phyloP scores from a whole-genome alignment of 2,113 vertebrate species.

The Takifugu bimaculatus region DNA sequence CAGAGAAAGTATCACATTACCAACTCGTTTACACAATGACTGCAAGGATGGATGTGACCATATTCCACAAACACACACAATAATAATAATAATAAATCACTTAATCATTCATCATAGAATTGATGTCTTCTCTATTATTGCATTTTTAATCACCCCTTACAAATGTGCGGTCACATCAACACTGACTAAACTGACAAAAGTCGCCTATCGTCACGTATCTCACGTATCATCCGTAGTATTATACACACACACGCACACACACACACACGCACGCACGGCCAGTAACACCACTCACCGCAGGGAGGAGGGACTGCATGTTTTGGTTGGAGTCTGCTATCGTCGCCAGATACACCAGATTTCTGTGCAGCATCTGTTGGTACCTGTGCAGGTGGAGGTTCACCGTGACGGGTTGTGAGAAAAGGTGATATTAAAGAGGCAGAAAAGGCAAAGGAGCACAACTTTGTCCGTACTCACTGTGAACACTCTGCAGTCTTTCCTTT shows the following conservation, averaged over 20 bases:
- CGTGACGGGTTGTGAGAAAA: background rate
- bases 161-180: too few species aligned
- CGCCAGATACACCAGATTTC: conserved; percentile 96
- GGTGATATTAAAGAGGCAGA: conserved; percentile 12
- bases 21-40: too few species aligned
- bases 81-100: background rate
- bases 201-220: too few species aligned
- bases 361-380: conserved; percentile 98
- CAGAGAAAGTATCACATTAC: too few species aligned
- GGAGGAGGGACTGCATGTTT: conserved; percentile 97
- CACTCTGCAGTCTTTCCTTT: conserved; percentile 98
- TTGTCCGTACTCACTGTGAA: conserved; percentile 87
- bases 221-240: too few species aligned
- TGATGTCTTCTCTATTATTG: too few species aligned
- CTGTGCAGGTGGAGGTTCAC: conserved; percentile 68
- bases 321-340: conserved; percentile 99
- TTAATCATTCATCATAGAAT: background rate
- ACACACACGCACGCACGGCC: background rate
- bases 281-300: conserved; percentile 86
- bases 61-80: too few species aligned
- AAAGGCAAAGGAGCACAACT: accelerated
- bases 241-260: background rate
- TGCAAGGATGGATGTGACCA: too few species aligned
- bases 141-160: too few species aligned
- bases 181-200: too few species aligned